Evolutionary conservation across 2,797 vertebrate species (phyloP).

Genomic region (Lindbergichthys nudifrons): DNA sequence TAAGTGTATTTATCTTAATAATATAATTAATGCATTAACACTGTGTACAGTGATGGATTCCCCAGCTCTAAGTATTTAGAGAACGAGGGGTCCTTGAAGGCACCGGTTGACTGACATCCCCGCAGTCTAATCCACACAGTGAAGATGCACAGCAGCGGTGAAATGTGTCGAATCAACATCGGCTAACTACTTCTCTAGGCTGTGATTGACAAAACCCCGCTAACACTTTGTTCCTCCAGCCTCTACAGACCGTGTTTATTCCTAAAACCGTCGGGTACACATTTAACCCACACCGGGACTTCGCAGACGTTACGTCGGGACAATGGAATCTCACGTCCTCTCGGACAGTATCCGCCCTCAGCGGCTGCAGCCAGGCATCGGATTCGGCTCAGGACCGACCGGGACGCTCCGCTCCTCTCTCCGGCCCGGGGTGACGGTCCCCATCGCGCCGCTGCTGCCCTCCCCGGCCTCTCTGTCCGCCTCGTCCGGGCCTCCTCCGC

Average conservation of each 20-base stretch:
- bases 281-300: slow-evolving; percentile 30
- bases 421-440: slow-evolving; percentile 88
- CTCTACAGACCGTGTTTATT: neutral
- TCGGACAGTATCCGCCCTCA: slow-evolving; percentile 85
- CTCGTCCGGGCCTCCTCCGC: slow-evolving; percentile 78
- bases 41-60: neutral
- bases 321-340: slow-evolving; percentile 86
- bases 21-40: no score
- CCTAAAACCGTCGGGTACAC: neutral
- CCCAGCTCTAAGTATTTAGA: fast-evolving
- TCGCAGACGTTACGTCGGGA: slow-evolving; percentile 70
- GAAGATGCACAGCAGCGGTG: slow-evolving; percentile 64
- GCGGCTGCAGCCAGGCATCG: slow-evolving; percentile 89
- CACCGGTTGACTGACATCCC: slow-evolving; percentile 68
- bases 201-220: slow-evolving; percentile 48
- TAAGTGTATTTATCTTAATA: no score
- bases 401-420: slow-evolving; percentile 89
- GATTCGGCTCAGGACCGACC: slow-evolving; percentile 77
- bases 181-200: slow-evolving; percentile 36
- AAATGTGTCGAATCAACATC: slow-evolving; percentile 52
- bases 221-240: slow-evolving; percentile 15
- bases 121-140: slow-evolving; percentile 69
- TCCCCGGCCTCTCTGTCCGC: slow-evolving; percentile 81
- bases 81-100: slow-evolving; percentile 52
- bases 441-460: slow-evolving; percentile 79